Conservation (phyloP, 2,888 invertebrate species). For the Aspidiotus rigidus region DNA sequence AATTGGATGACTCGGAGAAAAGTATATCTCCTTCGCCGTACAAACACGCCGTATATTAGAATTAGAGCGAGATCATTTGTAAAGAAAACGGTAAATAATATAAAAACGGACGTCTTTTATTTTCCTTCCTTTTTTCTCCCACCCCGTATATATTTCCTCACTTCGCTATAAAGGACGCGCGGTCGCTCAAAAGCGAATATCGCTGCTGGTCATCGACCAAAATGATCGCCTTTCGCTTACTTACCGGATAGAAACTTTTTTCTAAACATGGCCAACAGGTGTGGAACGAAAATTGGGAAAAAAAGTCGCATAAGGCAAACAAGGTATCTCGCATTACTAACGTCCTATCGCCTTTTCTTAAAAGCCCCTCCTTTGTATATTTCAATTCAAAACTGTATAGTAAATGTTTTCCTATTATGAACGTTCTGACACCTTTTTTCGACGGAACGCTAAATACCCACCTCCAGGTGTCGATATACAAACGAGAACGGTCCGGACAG, state of each 20-base stretch:
- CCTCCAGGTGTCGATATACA: neutral
- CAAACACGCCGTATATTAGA: conserved; percentile 14
- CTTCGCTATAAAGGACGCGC: neutral
- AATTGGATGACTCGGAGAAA: conserved; percentile 25
- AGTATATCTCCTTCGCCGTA: neutral
- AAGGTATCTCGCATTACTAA: neutral
- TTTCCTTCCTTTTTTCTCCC: neutral
- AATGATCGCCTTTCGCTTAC: neutral
- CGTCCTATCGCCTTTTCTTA: neutral
- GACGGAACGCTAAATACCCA: neutral
- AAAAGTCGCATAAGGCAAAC: neutral
- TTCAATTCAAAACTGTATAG: conserved; percentile 28
- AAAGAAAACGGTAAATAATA: conserved; percentile 26
- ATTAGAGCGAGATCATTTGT: conserved; percentile 26
- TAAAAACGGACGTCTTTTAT: conserved; percentile 18
- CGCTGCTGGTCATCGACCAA: neutral
- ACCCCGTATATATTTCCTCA: neutral
- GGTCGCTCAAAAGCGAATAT: neutral
- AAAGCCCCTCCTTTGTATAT: neutral
- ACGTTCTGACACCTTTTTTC: conserved; percentile 25
- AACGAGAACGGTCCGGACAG: neutral
- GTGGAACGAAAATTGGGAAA: neutral
- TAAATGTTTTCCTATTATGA: conserved; percentile 29
- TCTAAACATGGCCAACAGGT: neutral
- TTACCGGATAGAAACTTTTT: neutral